Conservation (phyloP, 1,140 invertebrate genomes). For the Ooceraea biroi region DNA sequence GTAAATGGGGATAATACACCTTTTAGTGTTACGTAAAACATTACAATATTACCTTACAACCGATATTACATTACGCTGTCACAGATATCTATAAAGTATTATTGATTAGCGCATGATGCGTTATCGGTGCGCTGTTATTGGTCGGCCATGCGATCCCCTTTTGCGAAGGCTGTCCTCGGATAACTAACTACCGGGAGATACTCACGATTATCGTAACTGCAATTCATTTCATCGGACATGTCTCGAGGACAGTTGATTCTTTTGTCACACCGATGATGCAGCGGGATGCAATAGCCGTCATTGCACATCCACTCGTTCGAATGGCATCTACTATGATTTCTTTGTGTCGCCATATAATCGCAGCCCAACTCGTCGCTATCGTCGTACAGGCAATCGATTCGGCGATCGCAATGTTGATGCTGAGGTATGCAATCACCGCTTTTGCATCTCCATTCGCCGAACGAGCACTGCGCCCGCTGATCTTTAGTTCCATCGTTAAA, state of each 20-base stretch:
- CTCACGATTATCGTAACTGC: conserved; percentile 79
- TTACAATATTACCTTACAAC: conserved; percentile 42
- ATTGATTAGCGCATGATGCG: conserved; percentile 49
- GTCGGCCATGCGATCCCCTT: conserved; percentile 11
- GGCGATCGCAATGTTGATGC: conserved; percentile 87
- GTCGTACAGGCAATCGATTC: conserved; percentile 89
- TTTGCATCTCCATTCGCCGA: conserved; percentile 87
- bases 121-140: conserved; percentile 19
- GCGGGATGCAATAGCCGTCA: conserved; percentile 89
- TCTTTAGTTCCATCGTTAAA: conserved; percentile 64
- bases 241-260: conserved; percentile 89
- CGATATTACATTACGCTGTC: conserved; percentile 23
- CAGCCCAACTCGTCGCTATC: conserved; percentile 80
- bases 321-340: conserved; percentile 73
- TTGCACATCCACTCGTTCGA: conserved; percentile 88
- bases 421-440: conserved; percentile 89
- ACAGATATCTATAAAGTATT: conserved; percentile 55
- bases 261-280: conserved; percentile 87
- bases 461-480: conserved; percentile 70
- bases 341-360: conserved; percentile 33
- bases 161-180: neutral
- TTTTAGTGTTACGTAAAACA: conserved; percentile 40
- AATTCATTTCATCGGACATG: conserved; percentile 90
- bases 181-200: conserved; percentile 53
- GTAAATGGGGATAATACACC: conserved; percentile 19